These are phyloP conservation scores for Coilia nasus DNA, from an alignment of 2,797 vertebrate species.

Conservation along the genomic window DNA sequence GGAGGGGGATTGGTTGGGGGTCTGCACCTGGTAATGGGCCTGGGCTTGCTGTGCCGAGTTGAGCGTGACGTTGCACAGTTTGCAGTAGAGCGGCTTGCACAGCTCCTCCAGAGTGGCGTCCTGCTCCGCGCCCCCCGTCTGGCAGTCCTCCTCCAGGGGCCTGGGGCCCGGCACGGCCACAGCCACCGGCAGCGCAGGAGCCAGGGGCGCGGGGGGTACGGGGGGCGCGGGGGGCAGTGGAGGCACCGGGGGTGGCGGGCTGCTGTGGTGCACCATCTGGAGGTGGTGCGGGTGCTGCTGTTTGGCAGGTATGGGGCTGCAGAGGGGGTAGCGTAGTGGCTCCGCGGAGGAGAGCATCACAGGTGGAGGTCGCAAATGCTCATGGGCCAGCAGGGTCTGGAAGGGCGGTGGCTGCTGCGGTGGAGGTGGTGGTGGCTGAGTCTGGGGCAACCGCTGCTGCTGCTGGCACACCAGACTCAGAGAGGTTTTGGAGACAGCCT, in stretches of 20 bases:
- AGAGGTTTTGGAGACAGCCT: conserved; percentile 71
- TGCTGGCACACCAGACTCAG: conserved; percentile 76
- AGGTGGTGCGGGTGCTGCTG: conserved; percentile 54
- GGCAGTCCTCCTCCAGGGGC: conserved; percentile 81
- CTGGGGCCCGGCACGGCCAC: conserved; percentile 69
- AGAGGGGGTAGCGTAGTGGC: conserved; percentile 63
- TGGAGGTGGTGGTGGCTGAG: neutral
- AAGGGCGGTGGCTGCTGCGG: conserved; percentile 66
- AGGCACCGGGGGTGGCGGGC: conserved; percentile 55
- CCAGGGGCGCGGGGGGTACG: too few relatives aligned
- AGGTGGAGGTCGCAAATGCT: conserved; percentile 70
- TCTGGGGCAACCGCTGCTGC: neutral
- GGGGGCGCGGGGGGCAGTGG: conserved; percentile 32
- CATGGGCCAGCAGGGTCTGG: conserved; percentile 70
- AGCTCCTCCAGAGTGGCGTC: conserved; percentile 90
- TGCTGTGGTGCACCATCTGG: conserved; percentile 65
- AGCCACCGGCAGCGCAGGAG: neutral
- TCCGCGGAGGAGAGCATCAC: conserved; percentile 60
- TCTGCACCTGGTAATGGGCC: conserved; percentile 96
- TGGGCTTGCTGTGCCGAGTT: conserved; percentile 98
- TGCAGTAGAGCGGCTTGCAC: conserved; percentile 96
- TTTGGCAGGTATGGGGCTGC: conserved; percentile 63
- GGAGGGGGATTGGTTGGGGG: too few relatives aligned
- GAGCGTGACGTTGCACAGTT: conserved; percentile 96
- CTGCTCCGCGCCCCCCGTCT: conserved; percentile 79